Evolutionary conservation across 2,888 invertebrate species (phyloP), one percentile per base, ranked within the genome.

Genomic region (Drosophila tripunctata): DNA sequence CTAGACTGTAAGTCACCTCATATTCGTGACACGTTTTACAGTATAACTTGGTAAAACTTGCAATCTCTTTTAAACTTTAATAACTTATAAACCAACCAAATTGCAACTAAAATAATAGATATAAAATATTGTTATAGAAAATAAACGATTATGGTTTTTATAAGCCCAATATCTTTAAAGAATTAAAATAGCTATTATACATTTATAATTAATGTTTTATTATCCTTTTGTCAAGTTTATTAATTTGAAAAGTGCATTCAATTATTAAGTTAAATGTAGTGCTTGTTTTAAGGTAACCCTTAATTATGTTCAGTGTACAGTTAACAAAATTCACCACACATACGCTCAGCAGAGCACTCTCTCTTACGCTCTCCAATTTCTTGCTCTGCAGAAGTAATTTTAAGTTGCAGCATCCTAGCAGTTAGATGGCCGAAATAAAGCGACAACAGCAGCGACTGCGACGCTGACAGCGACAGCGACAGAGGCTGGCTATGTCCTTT

Each of bases 351-450:
- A 8, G 10, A 22, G 24, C 47, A 67, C 19, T 14, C 52, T 22
- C 21, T 41, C 41, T 24, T 10, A 31, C 33, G 15, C 33, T 54
- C 22, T 35, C n/a, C n/a, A n/a, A n/a, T n/a, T n/a, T n/a, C 36
- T 35, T 30, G 14, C 21, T 48, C 35, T 52, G 48, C 45, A 19
- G 33, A 38, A 43, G 60, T 51, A 67, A 66, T 64, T 66, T 67
- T 31, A 83, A 63, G 77, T 67, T 84, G 75, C 81, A 87, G 87
- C 81, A 81, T 87, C 81, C 58, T 48, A n/a, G n/a, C n/a, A n/a
- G 65, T 51, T 56, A 33, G 33, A 33, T 56, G 61, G 51, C 44
- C 56, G 67, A 52, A 75, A 61, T 71, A 41, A 55, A 24, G 50
- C 52, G 50, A 62, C 50, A 47, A 14, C 51, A 52, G 30, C 47